Base-by-base conservation (phyloP, 2,113 vertebrate species). In the Halcyon malimbica region DNA sequence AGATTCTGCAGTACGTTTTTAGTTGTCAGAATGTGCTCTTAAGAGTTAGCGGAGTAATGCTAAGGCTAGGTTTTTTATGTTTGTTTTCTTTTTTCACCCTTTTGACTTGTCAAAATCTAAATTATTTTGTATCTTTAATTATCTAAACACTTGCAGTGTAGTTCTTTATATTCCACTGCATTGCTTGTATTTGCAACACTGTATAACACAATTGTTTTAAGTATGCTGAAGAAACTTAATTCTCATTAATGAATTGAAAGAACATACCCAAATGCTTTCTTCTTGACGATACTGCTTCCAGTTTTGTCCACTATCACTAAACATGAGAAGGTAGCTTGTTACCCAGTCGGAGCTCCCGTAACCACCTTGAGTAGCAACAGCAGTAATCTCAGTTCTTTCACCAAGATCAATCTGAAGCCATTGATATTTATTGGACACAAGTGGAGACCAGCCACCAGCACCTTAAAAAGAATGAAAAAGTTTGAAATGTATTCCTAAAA, bases 311-410 rank as follows among this genome's bases (percentile, higher is more conserved):
- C 98, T 98, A 73, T 99, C 99, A 17, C 99, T 99, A 96, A 99
- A 99, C 99, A 99, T 99, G 93, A 99, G 95, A 91, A 99, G 96
- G 91, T 99, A 99, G 81, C 97, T 98, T 42, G 98, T 99, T 83
- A 99, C 98, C 99, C 99, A 99, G 24, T 99, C 98, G 5, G 99
- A 99, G 93, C 99, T 99, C 78, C 99, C 99, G 1, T 99, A 99
- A 29, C 99, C 98, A 35, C 99, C 99, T 96, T 99, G 99, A 17
- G 99, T 99, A 92, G 99, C 99, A 35, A 99, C 98, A 13, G 98
- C 98, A 1, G 98, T 98, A 93, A 99, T 96, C 85, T 98, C 98
- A 68, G 98, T 99, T 92, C 99, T 98, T 95, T 98, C 98, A 71
- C 98, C 98, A 67, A 99, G 97, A 96, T 99, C 99, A 93, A 99